phyloP scores from a whole-genome alignment of 2,888 invertebrate species.

The Habrosyne pyritoides region DNA sequence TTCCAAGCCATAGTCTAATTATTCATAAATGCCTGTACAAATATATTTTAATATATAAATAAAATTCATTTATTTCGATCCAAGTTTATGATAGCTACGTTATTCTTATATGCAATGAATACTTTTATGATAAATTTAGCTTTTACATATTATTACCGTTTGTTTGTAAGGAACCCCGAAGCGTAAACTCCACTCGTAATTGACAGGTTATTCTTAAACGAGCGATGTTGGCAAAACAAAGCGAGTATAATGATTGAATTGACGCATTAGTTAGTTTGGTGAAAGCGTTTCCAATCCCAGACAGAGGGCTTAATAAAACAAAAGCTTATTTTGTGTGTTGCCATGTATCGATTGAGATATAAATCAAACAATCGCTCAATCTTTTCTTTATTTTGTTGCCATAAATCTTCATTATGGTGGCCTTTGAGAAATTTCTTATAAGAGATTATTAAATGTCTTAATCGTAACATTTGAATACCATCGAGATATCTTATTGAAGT shows the following conservation, averaged over 20 bases:
- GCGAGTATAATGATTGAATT: conserved; percentile 57
- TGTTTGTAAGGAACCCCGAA: conserved; percentile 1
- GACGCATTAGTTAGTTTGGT: conserved; percentile 48
- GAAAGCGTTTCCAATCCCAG: conserved; percentile 48
- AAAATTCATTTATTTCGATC: too few relatives aligned
- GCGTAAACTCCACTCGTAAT: conserved; percentile 23
- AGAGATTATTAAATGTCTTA: conserved; percentile 1
- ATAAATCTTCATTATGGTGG: conserved; percentile 5
- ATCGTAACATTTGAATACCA: background rate
- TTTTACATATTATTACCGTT: too few relatives aligned
- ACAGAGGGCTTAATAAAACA: conserved; percentile 39
- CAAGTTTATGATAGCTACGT: too few relatives aligned
- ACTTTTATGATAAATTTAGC: too few relatives aligned
- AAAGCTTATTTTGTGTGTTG: conserved; percentile 36
- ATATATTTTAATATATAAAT: too few relatives aligned
- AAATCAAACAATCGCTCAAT: conserved; percentile 32
- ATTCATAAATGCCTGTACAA: too few relatives aligned
- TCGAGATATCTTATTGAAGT: background rate
- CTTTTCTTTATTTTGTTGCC: conserved; percentile 22
- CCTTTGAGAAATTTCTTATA: background rate
- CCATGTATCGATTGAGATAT: conserved; percentile 27
- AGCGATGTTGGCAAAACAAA: conserved; percentile 54
- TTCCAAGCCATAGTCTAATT: too few relatives aligned
- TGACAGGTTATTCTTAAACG: conserved; percentile 38
- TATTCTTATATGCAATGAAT: too few relatives aligned